Conservation (phyloP, 2,888 invertebrate genomes). For the Uropetala carovei region DNA sequence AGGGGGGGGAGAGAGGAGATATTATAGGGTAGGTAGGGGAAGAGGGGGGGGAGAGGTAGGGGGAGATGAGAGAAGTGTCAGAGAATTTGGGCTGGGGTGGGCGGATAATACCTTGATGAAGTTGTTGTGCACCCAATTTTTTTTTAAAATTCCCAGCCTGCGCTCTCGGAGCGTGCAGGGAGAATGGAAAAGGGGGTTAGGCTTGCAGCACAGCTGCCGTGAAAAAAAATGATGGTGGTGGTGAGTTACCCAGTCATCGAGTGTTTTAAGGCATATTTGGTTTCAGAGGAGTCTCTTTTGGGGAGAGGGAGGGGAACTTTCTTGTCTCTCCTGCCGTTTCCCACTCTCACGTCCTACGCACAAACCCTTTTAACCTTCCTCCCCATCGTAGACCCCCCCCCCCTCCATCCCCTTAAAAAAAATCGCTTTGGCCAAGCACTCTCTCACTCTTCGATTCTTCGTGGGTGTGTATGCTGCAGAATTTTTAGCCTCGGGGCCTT, state of each 20-base stretch:
- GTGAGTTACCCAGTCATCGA: conserved; percentile 53
- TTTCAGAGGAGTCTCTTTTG: conserved; percentile 42
- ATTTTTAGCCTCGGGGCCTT: conserved; percentile 56
- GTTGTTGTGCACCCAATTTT: conserved; percentile 13
- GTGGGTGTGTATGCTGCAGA: conserved; percentile 44
- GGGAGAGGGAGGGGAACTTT: background rate
- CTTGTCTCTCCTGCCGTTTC: conserved; percentile 38
- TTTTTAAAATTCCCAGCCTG: conserved; percentile 1
- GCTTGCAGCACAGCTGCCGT: background rate
- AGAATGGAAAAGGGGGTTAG: conserved; percentile 20
- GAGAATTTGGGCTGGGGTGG: background rate
- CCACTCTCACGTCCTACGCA: conserved; percentile 58
- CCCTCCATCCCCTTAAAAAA: background rate
- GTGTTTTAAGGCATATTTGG: conserved; percentile 38
- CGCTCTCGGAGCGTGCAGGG: conserved; percentile 16
- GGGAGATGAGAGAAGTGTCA: background rate
- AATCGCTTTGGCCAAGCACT: background rate
- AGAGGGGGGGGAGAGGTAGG: background rate
- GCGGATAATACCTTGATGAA: conserved; percentile 34
- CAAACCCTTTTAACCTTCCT: conserved; percentile 54
- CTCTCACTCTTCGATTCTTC: conserved; percentile 21
- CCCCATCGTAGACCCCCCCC: background rate
- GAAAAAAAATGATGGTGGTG: conserved; percentile 49
- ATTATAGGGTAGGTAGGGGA: background rate
- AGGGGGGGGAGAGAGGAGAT: background rate